phyloP scores from a whole-genome alignment of 2,113 vertebrate genomes.

The Carettochelys insculpta region DNA sequence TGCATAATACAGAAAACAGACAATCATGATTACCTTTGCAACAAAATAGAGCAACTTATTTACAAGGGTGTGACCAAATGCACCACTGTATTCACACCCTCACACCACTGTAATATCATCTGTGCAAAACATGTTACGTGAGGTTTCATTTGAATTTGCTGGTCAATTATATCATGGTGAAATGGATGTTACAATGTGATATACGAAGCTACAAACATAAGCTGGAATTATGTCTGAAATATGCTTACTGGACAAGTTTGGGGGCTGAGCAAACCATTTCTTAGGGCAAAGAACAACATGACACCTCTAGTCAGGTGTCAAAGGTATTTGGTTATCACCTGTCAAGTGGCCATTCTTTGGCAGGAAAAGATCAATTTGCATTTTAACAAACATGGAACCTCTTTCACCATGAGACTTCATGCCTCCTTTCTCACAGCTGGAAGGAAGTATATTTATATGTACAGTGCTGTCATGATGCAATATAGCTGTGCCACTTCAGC shows the following conservation, averaged over 20 bases:
- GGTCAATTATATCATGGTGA: neutral
- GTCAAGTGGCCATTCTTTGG: neutral
- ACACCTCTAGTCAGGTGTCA: neutral
- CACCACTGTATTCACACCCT: neutral
- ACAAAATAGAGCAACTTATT: neutral
- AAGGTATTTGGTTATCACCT: neutral
- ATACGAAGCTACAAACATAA: neutral
- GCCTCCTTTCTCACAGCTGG: too few relatives aligned
- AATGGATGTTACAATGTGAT: neutral
- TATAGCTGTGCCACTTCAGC: too few relatives aligned
- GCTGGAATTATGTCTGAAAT: neutral
- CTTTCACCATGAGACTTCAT: too few relatives aligned
- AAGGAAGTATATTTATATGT: too few relatives aligned
- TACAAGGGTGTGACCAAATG: neutral
- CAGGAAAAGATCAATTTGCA: too few relatives aligned
- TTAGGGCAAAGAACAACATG: neutral
- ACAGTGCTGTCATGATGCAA: too few relatives aligned
- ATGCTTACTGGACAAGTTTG: neutral
- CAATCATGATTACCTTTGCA: too few relatives aligned
- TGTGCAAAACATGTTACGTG: neutral
- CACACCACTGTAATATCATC: neutral
- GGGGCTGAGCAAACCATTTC: neutral
- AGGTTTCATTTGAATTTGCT: neutral
- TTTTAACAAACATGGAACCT: too few relatives aligned
- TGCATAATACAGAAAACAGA: neutral